Evolutionary conservation across 2,113 vertebrate species (phyloP), one percentile per base, ranked within the genome.

Genomic region (Pteropus alecto): DNA sequence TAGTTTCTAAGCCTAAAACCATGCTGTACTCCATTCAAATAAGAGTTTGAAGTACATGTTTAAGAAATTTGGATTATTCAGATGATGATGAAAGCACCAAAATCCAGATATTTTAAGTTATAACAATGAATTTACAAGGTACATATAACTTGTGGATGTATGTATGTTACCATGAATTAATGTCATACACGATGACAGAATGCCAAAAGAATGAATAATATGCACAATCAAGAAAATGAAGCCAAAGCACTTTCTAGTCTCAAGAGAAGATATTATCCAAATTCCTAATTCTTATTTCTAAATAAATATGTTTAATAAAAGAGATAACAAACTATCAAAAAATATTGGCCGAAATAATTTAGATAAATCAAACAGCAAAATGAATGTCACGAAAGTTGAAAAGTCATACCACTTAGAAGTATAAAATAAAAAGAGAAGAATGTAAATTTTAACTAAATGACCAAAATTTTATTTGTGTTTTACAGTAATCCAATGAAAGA

Each of bases 261-360:
- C 38, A 79, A 35, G 30, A 60, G 2, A 43, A 81, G 1, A 63
- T 6, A 86, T 19, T 87, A 82, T 28, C 65, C 22, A 94, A 74
- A 91, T 58, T 68, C 26, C 13, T 74, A 95, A 93, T 81, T 91
- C 19, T 95, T 91, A 90, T 85, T 95, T 96, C 35, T 87, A 63
- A 87, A 67, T 96, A 93, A 88, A 58, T 51, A 6, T 48, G 78
- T 91, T 93, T 78, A 19, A 86, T 58, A 41, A 90, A 90, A 87
- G 76, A 43, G 26, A 73, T 24, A 15, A 84, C 0, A 58, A 51
- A 73, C 2, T 76, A 63, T 21, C 13, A 90, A 79, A 95, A 93
- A 61, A 43, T 9, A 2, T 22, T 68, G 41, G 22, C 16, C 51
- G 93, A 94, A 79, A 84, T 77, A 91, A 95, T 88, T 93, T 93